Percentiles rank a stretch among this genome's conserved stretches.
phyloP scores from a whole-genome alignment of 2,888 invertebrate species.

The Hypolimnas misippus region DNA sequence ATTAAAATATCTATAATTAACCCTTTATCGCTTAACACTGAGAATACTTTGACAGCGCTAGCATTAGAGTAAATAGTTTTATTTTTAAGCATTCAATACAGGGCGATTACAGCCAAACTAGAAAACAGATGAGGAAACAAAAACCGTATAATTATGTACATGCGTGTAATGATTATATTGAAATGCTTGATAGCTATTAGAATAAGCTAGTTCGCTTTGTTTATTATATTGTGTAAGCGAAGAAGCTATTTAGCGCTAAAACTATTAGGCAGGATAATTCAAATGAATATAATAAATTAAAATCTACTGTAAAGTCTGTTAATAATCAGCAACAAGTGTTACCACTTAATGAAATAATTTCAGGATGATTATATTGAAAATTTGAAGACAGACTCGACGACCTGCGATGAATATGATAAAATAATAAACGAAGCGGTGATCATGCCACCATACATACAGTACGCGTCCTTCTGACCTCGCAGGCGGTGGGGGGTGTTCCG shows the following conservation, averaged over 20 bases:
- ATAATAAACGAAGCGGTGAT: constrained; percentile 65
- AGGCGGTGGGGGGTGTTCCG: constrained; percentile 92
- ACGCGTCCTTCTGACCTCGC: constrained; percentile 90
- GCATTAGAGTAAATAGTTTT: not conserved
- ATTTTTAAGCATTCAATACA: not conserved
- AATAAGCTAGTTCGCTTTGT: not conserved
- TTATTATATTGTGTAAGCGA: not conserved
- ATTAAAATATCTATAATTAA: too few relatives aligned
- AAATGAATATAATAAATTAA: too few relatives aligned
- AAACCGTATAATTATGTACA: not conserved
- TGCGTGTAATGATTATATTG: not conserved
- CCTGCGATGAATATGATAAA: constrained; percentile 20
- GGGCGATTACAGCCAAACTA: not conserved
- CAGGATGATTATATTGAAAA: not conserved
- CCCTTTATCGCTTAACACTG: too few relatives aligned
- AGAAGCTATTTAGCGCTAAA: not conserved
- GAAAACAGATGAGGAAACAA: constrained; percentile 1
- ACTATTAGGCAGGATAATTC: not conserved
- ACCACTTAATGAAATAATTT: too few relatives aligned
- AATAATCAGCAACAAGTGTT: too few relatives aligned
- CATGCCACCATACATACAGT: constrained; percentile 88
- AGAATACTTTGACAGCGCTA: too few relatives aligned
- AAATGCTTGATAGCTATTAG: not conserved
- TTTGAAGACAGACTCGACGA: not conserved
- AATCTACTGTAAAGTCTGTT: too few relatives aligned